Evolutionary conservation across 2,797 vertebrate species (phyloP).

Genomic region (Helostoma temminkii): DNA sequence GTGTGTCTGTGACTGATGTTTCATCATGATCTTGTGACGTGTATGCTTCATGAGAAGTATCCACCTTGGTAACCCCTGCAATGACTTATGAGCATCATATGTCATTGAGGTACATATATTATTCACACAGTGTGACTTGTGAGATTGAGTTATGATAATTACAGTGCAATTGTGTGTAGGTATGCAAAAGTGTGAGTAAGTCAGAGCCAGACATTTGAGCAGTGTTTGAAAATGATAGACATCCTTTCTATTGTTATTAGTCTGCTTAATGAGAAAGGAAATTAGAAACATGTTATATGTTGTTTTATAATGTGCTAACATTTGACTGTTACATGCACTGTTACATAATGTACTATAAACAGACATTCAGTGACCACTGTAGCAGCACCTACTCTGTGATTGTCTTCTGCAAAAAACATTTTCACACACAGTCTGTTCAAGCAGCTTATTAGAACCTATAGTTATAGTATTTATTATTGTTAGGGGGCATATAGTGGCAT

Average conservation of each 20-base stretch:
- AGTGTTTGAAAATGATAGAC: neutral
- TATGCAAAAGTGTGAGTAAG: slow-evolving; percentile 8
- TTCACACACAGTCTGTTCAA: too few species aligned
- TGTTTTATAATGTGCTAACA: slow-evolving; percentile 32
- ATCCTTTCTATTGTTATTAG: neutral
- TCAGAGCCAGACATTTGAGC: slow-evolving; percentile 3
- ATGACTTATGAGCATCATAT: slow-evolving; percentile 20
- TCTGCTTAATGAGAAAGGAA: slow-evolving; percentile 17
- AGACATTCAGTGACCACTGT: slow-evolving; percentile 7
- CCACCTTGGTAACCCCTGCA: slow-evolving; percentile 17
- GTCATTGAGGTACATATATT: slow-evolving; percentile 26
- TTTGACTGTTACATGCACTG: slow-evolving; percentile 15
- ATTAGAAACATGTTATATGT: too few species aligned
- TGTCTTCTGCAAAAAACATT: too few species aligned
- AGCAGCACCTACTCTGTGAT: neutral
- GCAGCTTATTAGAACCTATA: too few species aligned
- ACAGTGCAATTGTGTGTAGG: neutral
- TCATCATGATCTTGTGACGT: neutral
- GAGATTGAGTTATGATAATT: slow-evolving; percentile 34
- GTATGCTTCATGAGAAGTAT: neutral
- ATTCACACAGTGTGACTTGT: slow-evolving; percentile 3
- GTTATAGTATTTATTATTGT: too few species aligned
- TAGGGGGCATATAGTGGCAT: too few species aligned
- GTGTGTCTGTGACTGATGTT: neutral
- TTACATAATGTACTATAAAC: slow-evolving; percentile 30